These are phyloP conservation scores for Creontiades dilutus DNA, from an alignment of 2,888 invertebrate species.

Conservation along the genomic window DNA sequence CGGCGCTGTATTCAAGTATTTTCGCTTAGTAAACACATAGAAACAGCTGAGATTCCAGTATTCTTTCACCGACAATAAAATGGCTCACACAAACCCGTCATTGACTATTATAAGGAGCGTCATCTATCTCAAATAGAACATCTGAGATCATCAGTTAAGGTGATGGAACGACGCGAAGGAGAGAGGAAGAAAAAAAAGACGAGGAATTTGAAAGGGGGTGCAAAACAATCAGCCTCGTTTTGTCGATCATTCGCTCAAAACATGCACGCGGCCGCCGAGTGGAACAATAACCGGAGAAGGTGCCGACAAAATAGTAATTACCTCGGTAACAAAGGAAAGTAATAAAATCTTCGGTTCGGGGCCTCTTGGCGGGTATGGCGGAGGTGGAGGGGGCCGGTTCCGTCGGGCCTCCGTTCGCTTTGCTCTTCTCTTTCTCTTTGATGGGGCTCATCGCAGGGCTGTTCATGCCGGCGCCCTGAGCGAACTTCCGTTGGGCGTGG, in stretches of 20 bases:
- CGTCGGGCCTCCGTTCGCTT: conserved; percentile 74
- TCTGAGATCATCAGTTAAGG: background rate
- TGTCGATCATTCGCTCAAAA: conserved; percentile 35
- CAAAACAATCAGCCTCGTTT: conserved; percentile 23
- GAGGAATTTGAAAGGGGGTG: conserved; percentile 22
- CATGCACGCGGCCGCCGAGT: conserved; percentile 22
- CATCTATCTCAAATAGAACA: background rate
- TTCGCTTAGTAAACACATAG: too few relatives aligned
- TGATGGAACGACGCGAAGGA: background rate
- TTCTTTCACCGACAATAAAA: too few relatives aligned
- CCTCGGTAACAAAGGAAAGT: conserved; percentile 91
- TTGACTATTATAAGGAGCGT: too few relatives aligned
- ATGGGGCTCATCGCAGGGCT: conserved; percentile 81
- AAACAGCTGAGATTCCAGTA: too few relatives aligned
- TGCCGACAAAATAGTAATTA: conserved; percentile 76
- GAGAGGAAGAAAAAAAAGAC: conserved; percentile 17
- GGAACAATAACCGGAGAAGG: conserved; percentile 13
- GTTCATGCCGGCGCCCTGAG: conserved; percentile 85
- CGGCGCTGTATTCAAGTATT: too few relatives aligned
- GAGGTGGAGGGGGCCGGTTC: conserved; percentile 75
- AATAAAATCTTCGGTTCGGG: conserved; percentile 91
- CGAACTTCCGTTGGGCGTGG: conserved; percentile 93
- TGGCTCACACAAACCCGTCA: too few relatives aligned
- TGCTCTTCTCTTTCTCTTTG: conserved; percentile 79
- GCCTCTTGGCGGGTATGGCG: conserved; percentile 81